Percentiles rank a stretch among this genome's conserved stretches.
These are phyloP conservation scores for Aptenodytes patagonicus DNA, from an alignment of 2,113 vertebrate species.

Conservation along the genomic window DNA sequence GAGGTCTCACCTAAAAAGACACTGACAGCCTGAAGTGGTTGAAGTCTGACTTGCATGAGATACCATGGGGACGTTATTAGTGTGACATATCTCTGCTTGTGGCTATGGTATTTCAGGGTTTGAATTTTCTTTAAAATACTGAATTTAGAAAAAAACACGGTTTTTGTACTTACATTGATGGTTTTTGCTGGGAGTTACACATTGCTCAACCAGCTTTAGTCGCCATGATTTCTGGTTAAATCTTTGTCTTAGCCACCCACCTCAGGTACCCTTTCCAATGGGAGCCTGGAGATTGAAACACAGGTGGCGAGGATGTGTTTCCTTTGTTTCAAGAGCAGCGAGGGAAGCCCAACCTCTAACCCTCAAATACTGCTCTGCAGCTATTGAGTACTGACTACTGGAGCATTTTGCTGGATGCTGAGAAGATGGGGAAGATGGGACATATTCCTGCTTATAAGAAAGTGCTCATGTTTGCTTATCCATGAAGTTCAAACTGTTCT, in stretches of 20 bases:
- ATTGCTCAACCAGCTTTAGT: neutral
- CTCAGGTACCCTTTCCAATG: neutral
- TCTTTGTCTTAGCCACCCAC: neutral
- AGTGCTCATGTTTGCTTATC: neutral
- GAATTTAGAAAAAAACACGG: fast-evolving
- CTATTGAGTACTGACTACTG: neutral
- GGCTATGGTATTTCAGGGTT: neutral
- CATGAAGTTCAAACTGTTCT: neutral
- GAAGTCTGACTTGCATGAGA: neutral
- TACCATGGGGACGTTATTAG: neutral
- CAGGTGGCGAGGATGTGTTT: neutral
- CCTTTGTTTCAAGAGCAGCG: neutral
- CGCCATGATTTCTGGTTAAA: neutral
- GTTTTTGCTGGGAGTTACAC: neutral
- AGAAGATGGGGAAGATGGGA: neutral
- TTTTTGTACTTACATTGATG: neutral
- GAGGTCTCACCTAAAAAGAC: neutral
- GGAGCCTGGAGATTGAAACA: neutral
- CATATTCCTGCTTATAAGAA: neutral
- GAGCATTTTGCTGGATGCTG: neutral
- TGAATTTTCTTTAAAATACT: neutral
- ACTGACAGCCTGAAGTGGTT: neutral
- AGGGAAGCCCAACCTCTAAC: neutral
- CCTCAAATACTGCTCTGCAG: neutral
- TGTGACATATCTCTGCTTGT: neutral